These are phyloP conservation scores for Pempheris klunzingeri DNA, from an alignment of 2,797 vertebrate species.

Conservation along the genomic window DNA sequence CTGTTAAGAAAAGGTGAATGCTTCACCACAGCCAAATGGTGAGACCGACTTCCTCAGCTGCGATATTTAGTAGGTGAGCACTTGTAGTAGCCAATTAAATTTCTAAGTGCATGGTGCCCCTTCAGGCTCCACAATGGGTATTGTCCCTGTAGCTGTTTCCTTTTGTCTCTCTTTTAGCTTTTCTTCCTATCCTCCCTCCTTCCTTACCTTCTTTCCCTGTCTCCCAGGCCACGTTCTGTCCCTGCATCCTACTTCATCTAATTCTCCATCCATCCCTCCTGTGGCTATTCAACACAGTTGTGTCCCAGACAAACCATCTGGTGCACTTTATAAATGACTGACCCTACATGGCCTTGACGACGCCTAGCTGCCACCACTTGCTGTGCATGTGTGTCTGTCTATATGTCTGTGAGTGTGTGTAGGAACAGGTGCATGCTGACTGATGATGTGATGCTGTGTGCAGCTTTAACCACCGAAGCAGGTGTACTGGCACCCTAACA, in stretches of 20 bases:
- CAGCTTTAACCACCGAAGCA: slow-evolving; percentile 70
- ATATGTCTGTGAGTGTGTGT: slow-evolving; percentile 44
- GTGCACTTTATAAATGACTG: slow-evolving; percentile 85
- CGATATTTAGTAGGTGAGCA: slow-evolving; percentile 19
- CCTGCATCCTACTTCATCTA: slow-evolving; percentile 58
- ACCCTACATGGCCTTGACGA: slow-evolving; percentile 78
- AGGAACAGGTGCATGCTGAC: slow-evolving; percentile 76
- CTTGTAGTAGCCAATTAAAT: background rate
- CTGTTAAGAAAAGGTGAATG: slow-evolving; percentile 11
- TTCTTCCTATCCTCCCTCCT: slow-evolving; percentile 9
- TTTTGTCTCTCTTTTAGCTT: slow-evolving; percentile 25
- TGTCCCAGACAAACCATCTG: slow-evolving; percentile 85
- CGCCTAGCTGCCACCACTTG: slow-evolving; percentile 71
- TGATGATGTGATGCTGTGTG: slow-evolving; percentile 72
- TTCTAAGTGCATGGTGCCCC: background rate
- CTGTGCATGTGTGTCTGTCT: slow-evolving; percentile 44
- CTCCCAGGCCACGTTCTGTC: slow-evolving; percentile 48
- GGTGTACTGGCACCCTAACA: slow-evolving; percentile 53
- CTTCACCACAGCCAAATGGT: slow-evolving; percentile 4
- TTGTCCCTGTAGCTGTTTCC: slow-evolving; percentile 20
- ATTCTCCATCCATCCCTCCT: slow-evolving; percentile 75
- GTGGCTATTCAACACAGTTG: slow-evolving; percentile 81
- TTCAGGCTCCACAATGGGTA: background rate
- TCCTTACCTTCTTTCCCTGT: slow-evolving; percentile 9
- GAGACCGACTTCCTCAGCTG: slow-evolving; percentile 7